Conservation (phyloP, 2,888 invertebrate genomes). For the Baronia brevicornis region DNA sequence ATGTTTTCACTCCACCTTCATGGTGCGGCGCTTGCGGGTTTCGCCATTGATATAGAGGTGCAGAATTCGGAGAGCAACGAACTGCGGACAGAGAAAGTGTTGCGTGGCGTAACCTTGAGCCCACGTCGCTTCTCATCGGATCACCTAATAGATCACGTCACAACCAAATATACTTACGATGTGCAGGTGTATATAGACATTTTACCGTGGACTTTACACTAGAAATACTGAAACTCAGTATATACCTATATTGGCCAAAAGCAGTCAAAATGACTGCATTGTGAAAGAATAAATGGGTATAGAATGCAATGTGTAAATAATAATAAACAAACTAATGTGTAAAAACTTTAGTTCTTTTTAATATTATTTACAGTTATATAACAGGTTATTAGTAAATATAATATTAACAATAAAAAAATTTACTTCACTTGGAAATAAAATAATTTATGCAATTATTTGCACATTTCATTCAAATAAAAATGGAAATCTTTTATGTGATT, state of each 20-base stretch:
- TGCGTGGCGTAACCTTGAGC: slow-evolving; percentile 71
- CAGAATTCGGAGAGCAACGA: slow-evolving; percentile 71
- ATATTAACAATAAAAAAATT: too few species aligned
- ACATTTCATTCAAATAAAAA: too few species aligned
- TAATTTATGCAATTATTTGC: too few species aligned
- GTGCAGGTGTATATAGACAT: slow-evolving; percentile 25
- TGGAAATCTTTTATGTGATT: too few species aligned
- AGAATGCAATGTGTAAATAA: background rate
- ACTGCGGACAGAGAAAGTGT: slow-evolving; percentile 69
- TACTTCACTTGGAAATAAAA: too few species aligned
- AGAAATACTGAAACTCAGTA: background rate
- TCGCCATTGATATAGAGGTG: slow-evolving; percentile 40
- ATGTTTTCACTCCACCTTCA: slow-evolving; percentile 19
- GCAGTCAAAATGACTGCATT: background rate
- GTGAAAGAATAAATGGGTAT: background rate
- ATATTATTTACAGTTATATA: too few species aligned
- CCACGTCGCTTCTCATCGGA: slow-evolving; percentile 48
- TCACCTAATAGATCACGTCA: slow-evolving; percentile 65
- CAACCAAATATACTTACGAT: slow-evolving; percentile 31
- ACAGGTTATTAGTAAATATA: too few species aligned
- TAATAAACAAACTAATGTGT: too few species aligned
- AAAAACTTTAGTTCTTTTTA: too few species aligned
- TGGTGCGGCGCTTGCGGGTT: slow-evolving; percentile 33
- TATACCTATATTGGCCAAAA: background rate
- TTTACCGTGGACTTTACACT: slow-evolving; percentile 5